phyloP scores from a whole-genome alignment of 1,140 invertebrate genomes.

The Temnothorax curvispinosus region DNA sequence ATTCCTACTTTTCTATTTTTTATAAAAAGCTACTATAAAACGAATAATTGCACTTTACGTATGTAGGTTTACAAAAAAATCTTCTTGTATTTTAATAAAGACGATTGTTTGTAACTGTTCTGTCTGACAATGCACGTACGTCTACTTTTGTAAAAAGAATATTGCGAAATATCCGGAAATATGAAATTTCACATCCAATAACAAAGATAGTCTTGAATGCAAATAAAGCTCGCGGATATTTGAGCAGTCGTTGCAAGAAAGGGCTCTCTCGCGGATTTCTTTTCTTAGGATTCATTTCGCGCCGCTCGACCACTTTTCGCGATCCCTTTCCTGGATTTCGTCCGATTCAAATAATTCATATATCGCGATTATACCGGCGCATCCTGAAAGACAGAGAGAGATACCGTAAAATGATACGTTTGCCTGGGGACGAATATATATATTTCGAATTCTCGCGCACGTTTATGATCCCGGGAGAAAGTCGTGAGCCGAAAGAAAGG shows the following conservation, averaged over 20 bases:
- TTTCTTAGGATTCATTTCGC: conserved; percentile 45
- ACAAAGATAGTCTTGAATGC: conserved; percentile 44
- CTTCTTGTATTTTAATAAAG: background rate
- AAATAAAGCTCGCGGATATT: conserved; percentile 46
- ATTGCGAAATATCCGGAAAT: conserved; percentile 41
- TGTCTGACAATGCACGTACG: background rate
- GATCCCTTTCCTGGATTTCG: background rate
- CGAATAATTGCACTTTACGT: background rate
- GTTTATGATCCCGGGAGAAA: conserved; percentile 58
- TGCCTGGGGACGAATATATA: conserved; percentile 51
- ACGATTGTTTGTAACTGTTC: background rate
- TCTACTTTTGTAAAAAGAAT: conserved; percentile 21
- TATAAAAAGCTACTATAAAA: background rate
- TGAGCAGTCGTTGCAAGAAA: background rate
- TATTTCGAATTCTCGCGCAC: conserved; percentile 61
- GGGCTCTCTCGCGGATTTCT: conserved; percentile 43
- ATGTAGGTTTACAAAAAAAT: background rate
- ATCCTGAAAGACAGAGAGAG: background rate
- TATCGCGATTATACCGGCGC: conserved; percentile 40
- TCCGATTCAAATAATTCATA: conserved; percentile 55
- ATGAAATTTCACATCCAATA: conserved; percentile 49
- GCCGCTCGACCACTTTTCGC: background rate
- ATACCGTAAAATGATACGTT: conserved; percentile 47
- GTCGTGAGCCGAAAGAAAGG: conserved; percentile 57
- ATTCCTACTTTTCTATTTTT: background rate